Percentiles rank a stretch among this genome's conserved stretches.
These are phyloP conservation scores for Pseudonaja textilis DNA, from an alignment of 2,113 vertebrate genomes.

Conservation along the genomic window DNA sequence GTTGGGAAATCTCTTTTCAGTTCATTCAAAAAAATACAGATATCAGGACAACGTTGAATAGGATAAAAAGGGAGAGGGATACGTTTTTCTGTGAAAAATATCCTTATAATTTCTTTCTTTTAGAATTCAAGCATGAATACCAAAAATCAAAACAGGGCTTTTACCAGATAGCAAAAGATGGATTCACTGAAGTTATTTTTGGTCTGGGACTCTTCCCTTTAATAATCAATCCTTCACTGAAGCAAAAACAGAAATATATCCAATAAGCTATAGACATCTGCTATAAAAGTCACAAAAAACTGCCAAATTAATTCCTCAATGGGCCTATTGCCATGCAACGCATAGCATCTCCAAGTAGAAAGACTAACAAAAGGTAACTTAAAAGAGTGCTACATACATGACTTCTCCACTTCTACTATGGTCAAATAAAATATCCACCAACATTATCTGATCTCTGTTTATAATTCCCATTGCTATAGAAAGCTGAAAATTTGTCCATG, in stretches of 20 bases:
- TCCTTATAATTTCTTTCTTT: neutral
- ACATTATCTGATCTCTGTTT: neutral
- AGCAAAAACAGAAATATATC: neutral
- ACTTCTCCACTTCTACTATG: neutral
- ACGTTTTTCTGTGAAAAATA: neutral
- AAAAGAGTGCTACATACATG: neutral
- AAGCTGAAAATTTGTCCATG: neutral
- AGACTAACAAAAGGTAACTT: neutral
- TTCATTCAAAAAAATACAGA: neutral
- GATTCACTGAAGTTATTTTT: neutral
- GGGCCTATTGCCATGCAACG: neutral
- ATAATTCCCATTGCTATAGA: neutral
- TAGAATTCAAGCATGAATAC: neutral
- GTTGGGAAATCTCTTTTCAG: neutral
- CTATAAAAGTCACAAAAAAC: neutral
- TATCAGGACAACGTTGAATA: neutral
- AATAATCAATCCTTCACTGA: neutral
- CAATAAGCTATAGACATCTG: neutral
- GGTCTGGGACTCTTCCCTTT: slow-evolving; percentile 14
- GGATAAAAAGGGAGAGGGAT: neutral
- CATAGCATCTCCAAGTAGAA: neutral
- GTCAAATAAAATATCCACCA: neutral
- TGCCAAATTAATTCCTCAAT: neutral
- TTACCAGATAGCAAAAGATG: neutral
- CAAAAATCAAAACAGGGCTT: neutral